Base-by-base conservation (phyloP, 2,888 invertebrate genomes). In the Cheilosia variabilis region DNA sequence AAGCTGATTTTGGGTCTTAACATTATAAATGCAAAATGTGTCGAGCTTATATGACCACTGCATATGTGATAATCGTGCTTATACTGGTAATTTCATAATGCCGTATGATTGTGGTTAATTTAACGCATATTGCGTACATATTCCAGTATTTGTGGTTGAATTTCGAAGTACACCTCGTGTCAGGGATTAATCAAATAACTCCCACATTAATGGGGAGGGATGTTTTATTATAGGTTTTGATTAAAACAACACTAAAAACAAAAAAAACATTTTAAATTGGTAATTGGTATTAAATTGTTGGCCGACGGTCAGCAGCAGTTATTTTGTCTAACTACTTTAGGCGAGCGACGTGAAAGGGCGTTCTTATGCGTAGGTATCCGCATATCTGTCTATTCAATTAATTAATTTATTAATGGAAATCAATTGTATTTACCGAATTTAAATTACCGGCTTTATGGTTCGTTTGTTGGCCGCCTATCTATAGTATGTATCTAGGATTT, bases 241-340 rank as follows among this genome's bases (percentile, higher is more conserved):
- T 69, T 71, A 60, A 60, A 52, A 13, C 24, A 65, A 50, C 19
- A 31, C 10, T 34, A 17, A 37, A 62, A 69, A 43, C 17, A 37
- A 47, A 55, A 22, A 52, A 45, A 3, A 15, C 45, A 53, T 24
- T 62, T 68, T 62, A 24, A 57, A 75, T 77, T 53, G 34, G 62
- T 62, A 77, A 68, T 77, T 77, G 68, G 58, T 62, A 68, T 45
- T 60, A 45, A 77, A 68, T 68, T 57, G 15, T 50, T 27, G 65
- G 57, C 45, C 53, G 52, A 37, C 17, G 17, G 31, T 41, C 0
- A 10, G 37, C 22, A 60, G 34, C 52, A 68, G 58, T 52, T 9
- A 68, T 68, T 76, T 68, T 45, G 60, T 58, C 53, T 76, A 68
- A 41, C 19, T 37, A 27, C 43, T 76, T 31, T 31, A 53, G 37